phyloP scores from a whole-genome alignment of 2,888 invertebrate genomes.

The Tetrapedia diversipes region DNA sequence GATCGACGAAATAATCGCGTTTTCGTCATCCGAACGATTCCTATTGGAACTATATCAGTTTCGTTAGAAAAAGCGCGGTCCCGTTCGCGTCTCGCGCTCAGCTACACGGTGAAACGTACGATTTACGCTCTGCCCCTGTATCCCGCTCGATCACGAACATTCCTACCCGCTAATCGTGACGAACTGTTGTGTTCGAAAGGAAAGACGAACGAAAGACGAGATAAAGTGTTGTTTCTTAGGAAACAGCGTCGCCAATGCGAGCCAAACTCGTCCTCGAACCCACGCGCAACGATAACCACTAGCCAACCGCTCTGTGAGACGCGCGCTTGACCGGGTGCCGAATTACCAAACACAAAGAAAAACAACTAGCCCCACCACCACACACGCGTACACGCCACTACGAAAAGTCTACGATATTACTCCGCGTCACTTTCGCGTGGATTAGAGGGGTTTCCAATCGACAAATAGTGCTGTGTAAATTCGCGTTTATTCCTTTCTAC shows the following conservation, averaged over 20 bases:
- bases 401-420: constrained; percentile 5
- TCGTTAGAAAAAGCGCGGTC: not conserved
- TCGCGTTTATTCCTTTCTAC: no score
- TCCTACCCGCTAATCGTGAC: not conserved
- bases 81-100: not conserved
- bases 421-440: not conserved
- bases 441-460: not conserved
- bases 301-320: constrained; percentile 4
- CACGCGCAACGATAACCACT: constrained; percentile 5
- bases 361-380: constrained; percentile 37
- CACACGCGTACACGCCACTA: not conserved
- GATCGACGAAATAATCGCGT: constrained; percentile 12
- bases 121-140: not conserved
- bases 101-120: not conserved
- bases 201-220: not conserved
- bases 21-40: constrained; percentile 4
- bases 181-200: no score
- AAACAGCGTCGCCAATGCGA: not conserved
- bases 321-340: constrained; percentile 25
- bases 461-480: not conserved
- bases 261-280: not conserved
- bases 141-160: not conserved
- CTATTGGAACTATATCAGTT: not conserved
- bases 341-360: constrained; percentile 24
- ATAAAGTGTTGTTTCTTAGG: not conserved